Evolutionary conservation across 2,888 invertebrate species (phyloP).

Genomic region (Tipula confusa): DNA sequence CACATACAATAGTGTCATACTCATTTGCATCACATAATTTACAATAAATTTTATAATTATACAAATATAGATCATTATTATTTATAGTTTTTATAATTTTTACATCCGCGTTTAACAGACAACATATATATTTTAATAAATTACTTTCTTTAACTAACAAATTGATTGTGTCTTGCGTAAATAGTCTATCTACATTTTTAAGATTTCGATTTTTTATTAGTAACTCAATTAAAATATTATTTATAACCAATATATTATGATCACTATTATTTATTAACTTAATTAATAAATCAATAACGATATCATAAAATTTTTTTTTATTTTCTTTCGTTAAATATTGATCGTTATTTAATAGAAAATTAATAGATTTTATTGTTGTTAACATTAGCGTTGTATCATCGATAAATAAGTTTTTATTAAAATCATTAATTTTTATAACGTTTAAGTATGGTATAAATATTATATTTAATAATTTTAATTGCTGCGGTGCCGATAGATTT

Average conservation of each 20-base stretch:
- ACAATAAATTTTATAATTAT: constrained; percentile 33
- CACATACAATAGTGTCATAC: not conserved
- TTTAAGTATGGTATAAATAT: not conserved
- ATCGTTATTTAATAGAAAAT: not conserved
- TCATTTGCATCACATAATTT: constrained; percentile 30
- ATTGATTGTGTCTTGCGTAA: not conserved
- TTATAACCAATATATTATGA: not conserved
- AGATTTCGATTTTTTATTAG: not conserved
- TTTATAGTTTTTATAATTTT: not conserved
- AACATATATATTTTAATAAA: constrained; percentile 31
- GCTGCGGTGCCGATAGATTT: not conserved
- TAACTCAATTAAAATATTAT: not conserved
- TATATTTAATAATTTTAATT: not conserved
- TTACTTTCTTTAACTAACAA: not conserved
- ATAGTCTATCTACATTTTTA: not conserved
- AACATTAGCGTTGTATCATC: not conserved
- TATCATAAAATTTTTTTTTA: not conserved
- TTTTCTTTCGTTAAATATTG: not conserved
- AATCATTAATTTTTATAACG: not conserved
- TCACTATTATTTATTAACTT: not conserved
- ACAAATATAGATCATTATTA: not conserved
- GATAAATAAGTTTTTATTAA: not conserved
- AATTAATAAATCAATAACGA: not conserved
- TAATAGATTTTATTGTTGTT: not conserved
- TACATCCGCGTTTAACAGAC: not conserved